These are phyloP conservation scores for Limnephilus lunatus DNA, from an alignment of 2,888 invertebrate species.

Conservation along the genomic window DNA sequence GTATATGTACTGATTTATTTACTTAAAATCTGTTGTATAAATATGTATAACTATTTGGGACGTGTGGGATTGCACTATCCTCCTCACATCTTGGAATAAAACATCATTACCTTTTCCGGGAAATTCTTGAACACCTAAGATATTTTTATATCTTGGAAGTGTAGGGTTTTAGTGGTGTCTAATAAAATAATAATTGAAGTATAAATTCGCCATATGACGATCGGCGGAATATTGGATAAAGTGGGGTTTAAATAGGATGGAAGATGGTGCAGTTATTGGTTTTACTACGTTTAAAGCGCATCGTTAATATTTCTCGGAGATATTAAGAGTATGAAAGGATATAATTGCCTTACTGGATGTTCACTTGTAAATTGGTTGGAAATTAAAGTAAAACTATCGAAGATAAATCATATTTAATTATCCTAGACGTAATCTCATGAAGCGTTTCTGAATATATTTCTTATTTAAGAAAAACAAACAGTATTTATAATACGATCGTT, in stretches of 20 bases:
- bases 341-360: background rate
- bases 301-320: background rate
- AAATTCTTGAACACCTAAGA: too few relatives aligned
- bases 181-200: constrained; percentile 21
- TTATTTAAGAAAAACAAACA: background rate
- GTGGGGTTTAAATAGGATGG: background rate
- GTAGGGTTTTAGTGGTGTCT: background rate
- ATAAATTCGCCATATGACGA: background rate
- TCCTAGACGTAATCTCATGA: background rate
- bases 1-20: too few relatives aligned
- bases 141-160: background rate
- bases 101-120: too few relatives aligned
- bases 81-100: too few relatives aligned
- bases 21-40: too few relatives aligned
- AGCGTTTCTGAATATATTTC: background rate
- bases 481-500: background rate
- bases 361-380: background rate
- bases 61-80: too few relatives aligned
- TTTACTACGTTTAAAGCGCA: background rate
- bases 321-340: background rate
- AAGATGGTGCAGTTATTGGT: background rate
- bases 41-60: too few relatives aligned
- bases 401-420: background rate
- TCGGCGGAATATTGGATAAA: constrained; percentile 11
- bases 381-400: background rate